These are phyloP conservation scores for Samia ricini DNA, from an alignment of 1,140 invertebrate genomes.

Conservation along the genomic window DNA sequence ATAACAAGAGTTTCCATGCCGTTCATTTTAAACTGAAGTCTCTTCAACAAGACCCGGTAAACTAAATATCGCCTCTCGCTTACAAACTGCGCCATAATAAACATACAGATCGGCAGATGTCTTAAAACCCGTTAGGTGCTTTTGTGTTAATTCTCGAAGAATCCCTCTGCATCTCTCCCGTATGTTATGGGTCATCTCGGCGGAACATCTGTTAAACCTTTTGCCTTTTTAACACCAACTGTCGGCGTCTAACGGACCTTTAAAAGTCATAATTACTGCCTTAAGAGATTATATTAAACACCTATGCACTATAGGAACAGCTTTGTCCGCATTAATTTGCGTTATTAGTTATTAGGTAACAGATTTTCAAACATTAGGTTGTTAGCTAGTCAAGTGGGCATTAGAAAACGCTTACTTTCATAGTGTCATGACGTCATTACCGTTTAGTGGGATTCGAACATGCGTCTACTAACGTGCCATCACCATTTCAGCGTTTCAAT, in stretches of 20 bases:
- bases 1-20: too few species aligned
- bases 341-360: too few species aligned
- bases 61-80: neutral
- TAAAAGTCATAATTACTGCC: neutral
- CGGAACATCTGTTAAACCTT: conserved; percentile 23
- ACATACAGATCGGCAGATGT: conserved; percentile 28
- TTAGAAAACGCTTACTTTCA: too few species aligned
- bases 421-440: too few species aligned
- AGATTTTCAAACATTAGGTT: too few species aligned
- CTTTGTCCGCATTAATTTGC: neutral
- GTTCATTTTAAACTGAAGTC: too few species aligned
- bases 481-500: too few species aligned
- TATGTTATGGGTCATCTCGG: conserved; percentile 19
- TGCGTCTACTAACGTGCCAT: too few species aligned
- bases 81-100: neutral
- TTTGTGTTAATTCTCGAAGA: conserved; percentile 24
- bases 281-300: neutral
- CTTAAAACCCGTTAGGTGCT: conserved; percentile 32
- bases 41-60: too few species aligned
- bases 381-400: too few species aligned
- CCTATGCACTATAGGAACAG: neutral
- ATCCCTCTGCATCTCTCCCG: conserved; percentile 12
- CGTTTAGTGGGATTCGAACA: too few species aligned
- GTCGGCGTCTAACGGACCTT: conserved; percentile 9
- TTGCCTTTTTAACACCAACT: conserved; percentile 13